phyloP scores from a whole-genome alignment of 2,113 vertebrate genomes.

The Camarhynchus parvulus region DNA sequence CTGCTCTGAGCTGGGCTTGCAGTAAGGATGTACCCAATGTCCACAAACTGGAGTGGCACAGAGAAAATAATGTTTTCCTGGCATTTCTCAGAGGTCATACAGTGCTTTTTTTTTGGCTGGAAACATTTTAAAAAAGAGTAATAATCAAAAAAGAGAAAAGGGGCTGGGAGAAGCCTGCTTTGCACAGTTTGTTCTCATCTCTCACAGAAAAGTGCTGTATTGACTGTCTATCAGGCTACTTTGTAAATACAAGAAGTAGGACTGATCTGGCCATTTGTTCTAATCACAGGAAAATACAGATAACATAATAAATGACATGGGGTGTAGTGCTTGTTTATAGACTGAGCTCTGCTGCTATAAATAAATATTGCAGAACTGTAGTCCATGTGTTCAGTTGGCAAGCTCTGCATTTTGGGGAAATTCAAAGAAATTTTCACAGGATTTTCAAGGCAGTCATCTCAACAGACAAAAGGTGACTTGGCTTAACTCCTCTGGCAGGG shows the following conservation, averaged over 20 bases:
- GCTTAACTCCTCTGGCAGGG: background rate
- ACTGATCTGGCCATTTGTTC: slow-evolving; percentile 56
- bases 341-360: background rate
- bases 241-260: slow-evolving; percentile 49
- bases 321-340: background rate
- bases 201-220: background rate
- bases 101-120: background rate
- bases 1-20: background rate
- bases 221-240: slow-evolving; percentile 3
- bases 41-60: background rate
- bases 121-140: slow-evolving; percentile 1
- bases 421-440: background rate
- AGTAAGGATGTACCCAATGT: background rate
- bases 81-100: slow-evolving; percentile 58
- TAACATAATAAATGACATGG: slow-evolving; percentile 1
- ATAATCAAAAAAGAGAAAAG: slow-evolving; percentile 36
- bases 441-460: background rate
- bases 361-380: background rate
- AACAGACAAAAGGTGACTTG: background rate
- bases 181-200: slow-evolving; percentile 12
- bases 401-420: background rate
- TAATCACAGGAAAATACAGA: slow-evolving; percentile 59
- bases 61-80: slow-evolving; percentile 36
- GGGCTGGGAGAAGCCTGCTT: background rate
- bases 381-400: background rate